Evolutionary conservation across 2,888 invertebrate species (phyloP).

Genomic region (Leucophora obtusa): DNA sequence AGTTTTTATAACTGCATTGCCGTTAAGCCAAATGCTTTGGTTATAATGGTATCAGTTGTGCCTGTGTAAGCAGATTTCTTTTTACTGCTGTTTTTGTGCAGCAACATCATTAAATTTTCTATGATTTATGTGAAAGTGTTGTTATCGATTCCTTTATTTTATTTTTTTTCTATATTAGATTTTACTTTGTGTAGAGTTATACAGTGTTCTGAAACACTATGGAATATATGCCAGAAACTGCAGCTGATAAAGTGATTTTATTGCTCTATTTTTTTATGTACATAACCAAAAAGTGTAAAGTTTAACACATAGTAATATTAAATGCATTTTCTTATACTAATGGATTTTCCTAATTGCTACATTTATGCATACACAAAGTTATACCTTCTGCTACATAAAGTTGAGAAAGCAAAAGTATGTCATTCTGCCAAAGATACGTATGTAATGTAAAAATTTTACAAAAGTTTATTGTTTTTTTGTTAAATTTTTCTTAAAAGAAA

Average conservation of each 20-base stretch:
- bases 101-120: constrained; percentile 2
- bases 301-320: neutral
- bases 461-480: too few species aligned
- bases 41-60: neutral
- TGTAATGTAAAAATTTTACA: too few species aligned
- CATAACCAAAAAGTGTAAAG: neutral
- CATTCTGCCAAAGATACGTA: too few species aligned
- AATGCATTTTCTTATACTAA: constrained; percentile 1
- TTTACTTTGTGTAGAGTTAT: neutral
- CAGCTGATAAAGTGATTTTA: constrained; percentile 10
- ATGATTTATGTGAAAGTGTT: constrained; percentile 19
- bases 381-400: too few species aligned
- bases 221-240: constrained; percentile 10
- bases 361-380: neutral
- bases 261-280: neutral
- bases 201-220: constrained; percentile 1
- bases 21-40: neutral
- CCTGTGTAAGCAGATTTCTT: constrained; percentile 18
- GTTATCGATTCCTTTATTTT: neutral
- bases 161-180: neutral
- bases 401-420: too few species aligned
- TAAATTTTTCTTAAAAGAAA: too few species aligned
- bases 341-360: constrained; percentile 10
- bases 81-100: neutral
- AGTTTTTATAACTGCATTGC: constrained; percentile 3